These are phyloP conservation scores for Luperina testacea DNA, from an alignment of 2,888 invertebrate genomes.

Conservation along the genomic window DNA sequence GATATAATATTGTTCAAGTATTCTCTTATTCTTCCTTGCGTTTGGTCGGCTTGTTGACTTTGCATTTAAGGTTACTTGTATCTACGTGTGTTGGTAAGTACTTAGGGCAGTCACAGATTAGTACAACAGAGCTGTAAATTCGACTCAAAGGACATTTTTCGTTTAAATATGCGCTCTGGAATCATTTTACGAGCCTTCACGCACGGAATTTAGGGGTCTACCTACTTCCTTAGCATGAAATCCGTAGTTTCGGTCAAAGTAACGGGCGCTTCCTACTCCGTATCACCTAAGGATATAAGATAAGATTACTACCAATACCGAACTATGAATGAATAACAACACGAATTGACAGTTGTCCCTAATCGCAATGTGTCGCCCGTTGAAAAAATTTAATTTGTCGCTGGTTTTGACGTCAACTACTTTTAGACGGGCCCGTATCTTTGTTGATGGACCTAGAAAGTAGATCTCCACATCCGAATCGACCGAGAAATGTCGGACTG, in stretches of 20 bases:
- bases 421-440: too few relatives aligned
- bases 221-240: too few relatives aligned
- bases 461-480: not conserved
- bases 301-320: too few relatives aligned
- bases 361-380: too few relatives aligned
- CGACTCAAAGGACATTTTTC: not conserved
- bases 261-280: too few relatives aligned
- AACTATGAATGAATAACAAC: too few relatives aligned
- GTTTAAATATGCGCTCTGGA: not conserved
- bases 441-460: too few relatives aligned
- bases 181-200: not conserved
- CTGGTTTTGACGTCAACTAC: too few relatives aligned
- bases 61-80: not conserved
- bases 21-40: not conserved
- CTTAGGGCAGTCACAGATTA: not conserved
- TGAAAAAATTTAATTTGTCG: too few relatives aligned
- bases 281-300: too few relatives aligned
- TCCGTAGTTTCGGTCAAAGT: too few relatives aligned
- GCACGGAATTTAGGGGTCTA: not conserved
- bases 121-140: not conserved
- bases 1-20: slow-evolving; percentile 11
- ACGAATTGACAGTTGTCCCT: too few relatives aligned
- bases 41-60: not conserved
- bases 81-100: not conserved
- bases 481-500: not conserved